phyloP scores from a whole-genome alignment of 2,888 invertebrate genomes.

The Himalopsyche japonica region DNA sequence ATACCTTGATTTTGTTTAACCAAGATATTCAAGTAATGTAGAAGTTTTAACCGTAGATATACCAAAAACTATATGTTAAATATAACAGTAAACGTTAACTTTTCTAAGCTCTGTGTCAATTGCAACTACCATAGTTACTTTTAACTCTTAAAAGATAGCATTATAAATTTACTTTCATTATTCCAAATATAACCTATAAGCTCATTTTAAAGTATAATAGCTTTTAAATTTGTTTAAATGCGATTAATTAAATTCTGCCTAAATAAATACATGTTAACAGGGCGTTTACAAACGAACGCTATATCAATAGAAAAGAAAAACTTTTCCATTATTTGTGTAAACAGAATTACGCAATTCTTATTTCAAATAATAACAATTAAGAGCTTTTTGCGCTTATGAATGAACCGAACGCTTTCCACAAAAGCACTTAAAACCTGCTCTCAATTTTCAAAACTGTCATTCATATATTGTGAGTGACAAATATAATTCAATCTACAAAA shows the following conservation, averaged over 20 bases:
- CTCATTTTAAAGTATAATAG: not conserved
- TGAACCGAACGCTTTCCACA: not conserved
- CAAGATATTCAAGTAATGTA: no score
- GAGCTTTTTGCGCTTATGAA: not conserved
- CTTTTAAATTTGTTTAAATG: not conserved
- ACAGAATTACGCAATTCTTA: not conserved
- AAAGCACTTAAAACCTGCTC: not conserved
- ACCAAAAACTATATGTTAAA: no score
- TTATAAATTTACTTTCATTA: no score
- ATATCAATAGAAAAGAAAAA: not conserved
- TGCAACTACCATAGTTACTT: no score
- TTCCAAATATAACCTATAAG: no score
- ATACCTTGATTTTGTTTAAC: no score
- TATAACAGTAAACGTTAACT: no score
- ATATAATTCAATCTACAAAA: no score
- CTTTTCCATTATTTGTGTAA: not conserved
- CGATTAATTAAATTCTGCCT: not conserved
- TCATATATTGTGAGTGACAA: no score
- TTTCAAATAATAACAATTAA: not conserved
- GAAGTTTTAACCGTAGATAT: no score
- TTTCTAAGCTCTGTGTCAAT: no score
- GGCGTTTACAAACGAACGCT: not conserved
- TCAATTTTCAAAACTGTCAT: not conserved
- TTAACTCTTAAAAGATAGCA: no score
- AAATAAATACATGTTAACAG: not conserved